These are phyloP conservation scores for Tapirus indicus DNA, from an alignment of 2,797 vertebrate species.

Conservation along the genomic window DNA sequence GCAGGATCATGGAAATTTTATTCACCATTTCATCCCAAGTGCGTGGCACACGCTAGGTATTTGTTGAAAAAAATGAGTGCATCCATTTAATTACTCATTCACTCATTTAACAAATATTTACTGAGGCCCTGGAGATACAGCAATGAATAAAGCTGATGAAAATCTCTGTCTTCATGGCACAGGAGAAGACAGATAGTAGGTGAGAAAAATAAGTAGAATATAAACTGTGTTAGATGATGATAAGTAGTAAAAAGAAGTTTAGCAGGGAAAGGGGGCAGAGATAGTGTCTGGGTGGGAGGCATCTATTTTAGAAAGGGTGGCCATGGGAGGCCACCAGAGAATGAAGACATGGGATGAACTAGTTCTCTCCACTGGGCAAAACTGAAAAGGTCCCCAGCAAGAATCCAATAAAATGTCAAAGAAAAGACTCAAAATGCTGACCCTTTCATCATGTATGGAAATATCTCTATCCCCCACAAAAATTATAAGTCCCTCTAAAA, in stretches of 20 bases:
- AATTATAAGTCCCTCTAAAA: not conserved
- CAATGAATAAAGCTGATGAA: conserved; percentile 15
- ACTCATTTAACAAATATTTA: conserved; percentile 52
- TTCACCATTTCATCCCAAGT: not conserved
- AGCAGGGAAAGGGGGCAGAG: not conserved
- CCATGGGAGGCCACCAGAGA: too few species aligned
- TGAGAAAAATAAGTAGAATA: conserved; percentile 45
- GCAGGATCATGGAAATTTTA: not conserved
- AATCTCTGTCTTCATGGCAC: not conserved
- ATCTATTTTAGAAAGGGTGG: conserved; percentile 13
- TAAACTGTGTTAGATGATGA: not conserved
- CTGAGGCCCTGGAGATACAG: not conserved
- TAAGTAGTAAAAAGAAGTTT: conserved; percentile 32
- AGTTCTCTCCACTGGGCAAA: not conserved
- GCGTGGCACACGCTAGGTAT: not conserved
- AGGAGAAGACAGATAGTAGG: not conserved
- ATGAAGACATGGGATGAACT: conserved; percentile 8
- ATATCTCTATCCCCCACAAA: not conserved
- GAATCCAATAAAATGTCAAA: not conserved
- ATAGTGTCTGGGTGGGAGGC: not conserved
- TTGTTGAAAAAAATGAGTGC: not conserved
- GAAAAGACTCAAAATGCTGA: not conserved
- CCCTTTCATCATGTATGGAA: not conserved
- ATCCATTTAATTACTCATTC: conserved; percentile 13
- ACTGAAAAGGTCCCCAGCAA: not conserved